Evolutionary conservation across 2,888 invertebrate species (phyloP).

Genomic region (Baronia brevicornis): DNA sequence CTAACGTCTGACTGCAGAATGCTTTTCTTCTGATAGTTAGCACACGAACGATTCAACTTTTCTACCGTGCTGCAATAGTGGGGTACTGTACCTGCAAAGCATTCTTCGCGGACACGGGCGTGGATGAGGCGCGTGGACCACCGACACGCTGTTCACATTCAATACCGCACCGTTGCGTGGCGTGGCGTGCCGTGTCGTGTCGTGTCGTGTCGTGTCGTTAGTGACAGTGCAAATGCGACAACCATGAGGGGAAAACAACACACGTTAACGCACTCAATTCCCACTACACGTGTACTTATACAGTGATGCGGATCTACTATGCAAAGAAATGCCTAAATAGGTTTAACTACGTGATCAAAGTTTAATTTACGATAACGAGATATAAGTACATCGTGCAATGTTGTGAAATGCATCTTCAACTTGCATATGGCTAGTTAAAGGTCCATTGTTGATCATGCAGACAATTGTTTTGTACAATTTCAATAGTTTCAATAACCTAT

Average conservation of each 20-base stretch:
- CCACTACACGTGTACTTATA: conserved; percentile 26
- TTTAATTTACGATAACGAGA: too few relatives aligned
- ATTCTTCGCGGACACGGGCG: conserved; percentile 77
- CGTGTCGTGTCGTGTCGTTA: conserved; percentile 49
- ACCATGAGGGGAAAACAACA: conserved; percentile 65
- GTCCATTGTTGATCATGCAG: too few relatives aligned
- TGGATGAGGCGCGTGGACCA: conserved; percentile 72
- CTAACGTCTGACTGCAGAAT: too few relatives aligned
- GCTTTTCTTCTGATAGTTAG: too few relatives aligned
- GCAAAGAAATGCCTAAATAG: not conserved
- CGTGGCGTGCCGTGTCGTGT: conserved; percentile 36
- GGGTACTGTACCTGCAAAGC: conserved; percentile 79
- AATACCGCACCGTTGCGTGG: conserved; percentile 18
- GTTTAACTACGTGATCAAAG: too few relatives aligned
- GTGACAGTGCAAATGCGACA: conserved; percentile 67
- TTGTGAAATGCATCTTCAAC: conserved; percentile 9
- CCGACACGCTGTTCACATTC: conserved; percentile 70
- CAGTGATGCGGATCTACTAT: not conserved
- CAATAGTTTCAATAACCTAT: too few relatives aligned
- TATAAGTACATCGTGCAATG: conserved; percentile 20
- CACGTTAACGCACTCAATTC: conserved; percentile 60
- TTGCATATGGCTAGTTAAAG: too few relatives aligned
- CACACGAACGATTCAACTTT: conserved; percentile 29
- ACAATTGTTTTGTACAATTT: too few relatives aligned
- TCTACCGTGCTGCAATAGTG: conserved; percentile 67